Conservation (phyloP, 2,797 vertebrate genomes). For the Falco novaeseelandiae region DNA sequence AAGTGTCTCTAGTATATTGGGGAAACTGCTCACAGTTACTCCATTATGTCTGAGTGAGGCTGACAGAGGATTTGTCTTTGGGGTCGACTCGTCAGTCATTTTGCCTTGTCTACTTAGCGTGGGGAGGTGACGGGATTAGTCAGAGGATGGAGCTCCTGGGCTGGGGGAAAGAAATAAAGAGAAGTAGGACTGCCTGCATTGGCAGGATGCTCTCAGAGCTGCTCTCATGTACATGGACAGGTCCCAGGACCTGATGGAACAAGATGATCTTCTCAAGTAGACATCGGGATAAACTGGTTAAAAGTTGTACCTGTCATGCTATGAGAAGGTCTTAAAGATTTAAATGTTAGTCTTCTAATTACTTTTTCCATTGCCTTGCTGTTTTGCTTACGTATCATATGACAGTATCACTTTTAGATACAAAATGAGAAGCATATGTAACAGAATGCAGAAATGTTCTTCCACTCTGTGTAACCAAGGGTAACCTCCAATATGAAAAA, state of each 20-base stretch:
- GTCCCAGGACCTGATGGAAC: background rate
- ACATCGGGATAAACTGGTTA: background rate
- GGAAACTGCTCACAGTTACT: background rate
- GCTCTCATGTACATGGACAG: background rate
- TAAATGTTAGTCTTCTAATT: conserved; percentile 5
- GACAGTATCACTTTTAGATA: conserved; percentile 58
- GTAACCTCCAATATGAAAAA: conserved; percentile 53
- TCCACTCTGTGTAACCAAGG: conserved; percentile 6
- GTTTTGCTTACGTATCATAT: conserved; percentile 33
- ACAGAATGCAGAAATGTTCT: conserved; percentile 34
- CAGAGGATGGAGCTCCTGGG: background rate
- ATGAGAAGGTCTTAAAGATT: background rate
- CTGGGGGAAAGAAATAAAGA: background rate
- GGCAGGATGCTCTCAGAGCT: background rate
- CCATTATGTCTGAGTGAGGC: background rate
- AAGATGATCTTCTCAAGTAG: background rate
- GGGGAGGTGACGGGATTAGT: background rate
- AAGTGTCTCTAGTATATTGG: background rate
- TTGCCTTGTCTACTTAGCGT: background rate
- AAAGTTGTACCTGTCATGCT: conserved; percentile 4
- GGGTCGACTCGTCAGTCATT: background rate
- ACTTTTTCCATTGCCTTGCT: conserved; percentile 19
- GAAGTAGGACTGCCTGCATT: background rate
- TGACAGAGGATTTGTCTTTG: background rate
- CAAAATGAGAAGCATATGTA: conserved; percentile 72